Evolutionary conservation across 2,888 invertebrate species (phyloP), one percentile per base, ranked within the genome.

Genomic region (Macrosoma leucophasiata): DNA sequence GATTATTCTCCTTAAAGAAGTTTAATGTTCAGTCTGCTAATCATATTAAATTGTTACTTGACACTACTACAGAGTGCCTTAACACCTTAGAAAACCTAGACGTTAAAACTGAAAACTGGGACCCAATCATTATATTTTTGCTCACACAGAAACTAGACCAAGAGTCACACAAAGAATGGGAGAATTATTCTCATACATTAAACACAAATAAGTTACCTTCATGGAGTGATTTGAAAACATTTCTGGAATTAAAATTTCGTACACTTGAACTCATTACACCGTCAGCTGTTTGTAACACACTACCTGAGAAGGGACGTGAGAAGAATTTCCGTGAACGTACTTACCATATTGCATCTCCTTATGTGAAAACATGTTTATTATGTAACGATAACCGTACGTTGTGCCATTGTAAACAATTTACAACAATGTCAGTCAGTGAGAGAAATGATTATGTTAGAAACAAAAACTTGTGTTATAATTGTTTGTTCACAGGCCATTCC

Each of bases 131-230:
- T 8, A 36, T 41, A 22, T 41, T 33, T 33, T 30, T 41, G 8
- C 14, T 34, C 2, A 30, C 35, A n/a, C 39, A 36, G 22, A 44
- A 44, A 32, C 28, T 44, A 21, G 41, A 44, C 21, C 22, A 28
- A 15, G 44, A 44, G 23, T 29, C 39, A 11, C 41, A 29, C 12
- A 41, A 39, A 28, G 36, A 34, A 2, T 44, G 41, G 39, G 44
- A 44, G 34, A 26, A 33, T 11, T 24, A 15, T 26, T 14, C 29
- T 13, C 27, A 23, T 13, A 15, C 29, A 7, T n/a, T 4, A 12
- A 24, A 32, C 26, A 13, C 13, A 13, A 42, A 40, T 13, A 22
- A 38, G 4, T 22, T 43, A 30, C 33, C 40, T 18, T 30, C 22
- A 4, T 38, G 33, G 22, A 4, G 5, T 29, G 22, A 22, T 9